Evolutionary conservation across 2,113 vertebrate species (phyloP), one percentile per base, ranked within the genome.

Genomic region (Mionectes macconnelli): DNA sequence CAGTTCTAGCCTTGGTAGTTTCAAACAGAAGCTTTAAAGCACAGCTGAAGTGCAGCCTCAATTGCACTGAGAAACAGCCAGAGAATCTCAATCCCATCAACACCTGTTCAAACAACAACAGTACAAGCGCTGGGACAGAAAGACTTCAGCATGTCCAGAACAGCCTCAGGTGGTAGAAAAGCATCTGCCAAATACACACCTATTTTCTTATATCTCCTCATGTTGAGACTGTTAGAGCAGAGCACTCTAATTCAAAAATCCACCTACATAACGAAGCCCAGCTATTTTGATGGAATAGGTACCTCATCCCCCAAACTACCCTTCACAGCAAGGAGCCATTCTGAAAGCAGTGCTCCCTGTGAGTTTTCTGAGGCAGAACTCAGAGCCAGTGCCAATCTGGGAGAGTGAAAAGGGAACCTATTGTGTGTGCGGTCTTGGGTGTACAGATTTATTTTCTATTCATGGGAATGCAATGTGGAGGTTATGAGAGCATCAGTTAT

Each of bases 401-500:
- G 42, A 78, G 21, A 84, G 5, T 19, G 66, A 92, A 82, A 0
- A 92, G 17, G 64, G 28, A 90, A 5, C 39, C 70, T 62, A 45
- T 28, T 49, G 82, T 64, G 87, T 55, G 91, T 80, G 84, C 96
- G 88, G 85, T 96, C 93, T 84, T 90, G 49, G 39, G 15, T 39
- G 47, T 39, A 56, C 28, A 63, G 79, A 73, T 57, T 94, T 87
- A 94, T 95, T 96, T 97, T 92, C 77, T 89, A 64, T 72, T 76
- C 11, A 24, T 55, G 78, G 64, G 44, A 97, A 95, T 56, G 64
- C 80, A 93, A 3, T 8, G 22, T 23, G 45, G 60, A 93, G 77
- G 52, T 93, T 44, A 96, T 84, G 96, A 96, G 93, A 97, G 95
- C 90, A 57, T 72, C 21, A 22, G 59, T 82, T 73, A 35, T 55